Conservation (phyloP, 2,113 vertebrate genomes). For the Thamnophis sirtalis region DNA sequence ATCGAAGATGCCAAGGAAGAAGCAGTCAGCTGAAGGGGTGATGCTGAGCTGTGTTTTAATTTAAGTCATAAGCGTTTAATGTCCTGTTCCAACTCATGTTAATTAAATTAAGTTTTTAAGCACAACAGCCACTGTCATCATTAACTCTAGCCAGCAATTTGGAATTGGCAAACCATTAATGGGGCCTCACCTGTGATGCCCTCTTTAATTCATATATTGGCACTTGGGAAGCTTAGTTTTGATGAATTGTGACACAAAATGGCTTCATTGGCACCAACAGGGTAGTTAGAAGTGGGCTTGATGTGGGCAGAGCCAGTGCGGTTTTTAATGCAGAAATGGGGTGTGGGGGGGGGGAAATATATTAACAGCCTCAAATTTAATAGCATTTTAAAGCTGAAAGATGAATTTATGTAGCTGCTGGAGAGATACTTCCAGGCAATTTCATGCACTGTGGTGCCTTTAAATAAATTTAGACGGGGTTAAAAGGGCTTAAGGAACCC, state of each 20-base stretch:
- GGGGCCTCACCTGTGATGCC: fast-evolving
- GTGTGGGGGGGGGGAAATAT: not conserved
- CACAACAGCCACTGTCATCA: not conserved
- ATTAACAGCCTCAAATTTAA: constrained; percentile 53
- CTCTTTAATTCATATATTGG: not conserved
- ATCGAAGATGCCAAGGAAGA: not conserved
- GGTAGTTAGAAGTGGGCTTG: constrained; percentile 45
- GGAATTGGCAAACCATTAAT: fast-evolving
- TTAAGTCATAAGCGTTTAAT: not conserved
- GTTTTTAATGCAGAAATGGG: constrained; percentile 43
- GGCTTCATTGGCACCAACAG: constrained; percentile 36
- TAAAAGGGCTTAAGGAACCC: not conserved
- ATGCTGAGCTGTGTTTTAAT: not conserved
- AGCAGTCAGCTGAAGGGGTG: not conserved
- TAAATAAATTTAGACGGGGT: not conserved
- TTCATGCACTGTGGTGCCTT: not conserved
- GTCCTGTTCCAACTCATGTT: not conserved
- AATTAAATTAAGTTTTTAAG: not conserved
- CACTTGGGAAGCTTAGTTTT: not conserved
- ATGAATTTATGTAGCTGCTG: constrained; percentile 54
- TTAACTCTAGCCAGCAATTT: not conserved
- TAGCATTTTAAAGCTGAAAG: constrained; percentile 50
- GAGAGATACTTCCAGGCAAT: constrained; percentile 4
- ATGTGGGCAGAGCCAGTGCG: constrained; percentile 41
- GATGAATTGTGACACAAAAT: not conserved